These are phyloP conservation scores for Pogonophryne albipinna DNA, from an alignment of 2,797 vertebrate species.

Conservation along the genomic window DNA sequence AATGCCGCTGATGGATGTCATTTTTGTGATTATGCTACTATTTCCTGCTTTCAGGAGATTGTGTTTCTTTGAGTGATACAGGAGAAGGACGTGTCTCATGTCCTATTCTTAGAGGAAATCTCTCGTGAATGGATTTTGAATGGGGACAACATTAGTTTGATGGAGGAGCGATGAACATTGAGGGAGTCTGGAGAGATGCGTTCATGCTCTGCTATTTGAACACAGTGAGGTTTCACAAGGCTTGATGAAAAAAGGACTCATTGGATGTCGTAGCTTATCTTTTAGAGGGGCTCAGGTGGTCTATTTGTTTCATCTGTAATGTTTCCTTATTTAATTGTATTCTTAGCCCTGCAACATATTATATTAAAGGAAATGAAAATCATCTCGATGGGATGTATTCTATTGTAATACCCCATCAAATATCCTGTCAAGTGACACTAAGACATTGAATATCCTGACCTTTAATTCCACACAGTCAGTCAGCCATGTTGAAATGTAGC, in stretches of 20 bases:
- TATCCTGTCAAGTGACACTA: conserved; percentile 34
- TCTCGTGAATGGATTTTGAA: conserved; percentile 31
- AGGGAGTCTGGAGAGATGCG: conserved; percentile 28
- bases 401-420: conserved; percentile 30
- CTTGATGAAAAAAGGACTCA: not conserved
- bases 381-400: not conserved
- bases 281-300: not conserved
- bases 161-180: conserved; percentile 31
- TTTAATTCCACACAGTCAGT: not conserved
- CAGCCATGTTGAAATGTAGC: not conserved
- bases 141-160: conserved; percentile 49
- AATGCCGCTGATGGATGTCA: conserved; percentile 59
- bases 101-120: conserved; percentile 39
- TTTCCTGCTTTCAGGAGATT: conserved; percentile 55
- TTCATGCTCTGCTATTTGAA: conserved; percentile 39
- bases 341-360: not conserved
- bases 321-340: not conserved
- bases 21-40: conserved; percentile 52
- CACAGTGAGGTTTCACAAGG: conserved; percentile 16
- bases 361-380: conserved; percentile 37
- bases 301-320: not conserved
- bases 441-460: conserved; percentile 36
- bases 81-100: conserved; percentile 2
- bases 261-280: conserved; percentile 11
- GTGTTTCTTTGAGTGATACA: conserved; percentile 44